Conservation (phyloP, 2,888 invertebrate species). For the Caenorhabditis imperialis region DNA sequence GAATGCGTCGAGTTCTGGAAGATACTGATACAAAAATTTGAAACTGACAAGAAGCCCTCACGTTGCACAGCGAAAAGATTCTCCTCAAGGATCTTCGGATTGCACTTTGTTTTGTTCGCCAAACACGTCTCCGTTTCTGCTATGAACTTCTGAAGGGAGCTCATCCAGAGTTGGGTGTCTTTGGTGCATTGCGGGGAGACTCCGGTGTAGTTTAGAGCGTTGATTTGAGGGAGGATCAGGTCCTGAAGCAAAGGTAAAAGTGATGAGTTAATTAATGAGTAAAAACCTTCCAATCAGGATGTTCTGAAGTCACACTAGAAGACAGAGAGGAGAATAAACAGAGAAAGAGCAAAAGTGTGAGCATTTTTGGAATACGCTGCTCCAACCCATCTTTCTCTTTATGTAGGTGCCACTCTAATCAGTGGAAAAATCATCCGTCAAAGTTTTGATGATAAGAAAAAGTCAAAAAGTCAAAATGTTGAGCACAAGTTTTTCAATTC, state of each 20-base stretch:
- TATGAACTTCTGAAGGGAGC: conserved; percentile 12
- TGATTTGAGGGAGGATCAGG: conserved; percentile 13
- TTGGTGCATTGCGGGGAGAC: conserved; percentile 26
- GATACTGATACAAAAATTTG: not conserved
- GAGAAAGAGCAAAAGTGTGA: not conserved
- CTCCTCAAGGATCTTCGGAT: conserved; percentile 9
- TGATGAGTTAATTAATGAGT: not conserved
- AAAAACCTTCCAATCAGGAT: conserved; percentile 22
- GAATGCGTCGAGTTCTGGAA: conserved; percentile 38
- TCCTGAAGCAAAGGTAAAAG: conserved; percentile 15
- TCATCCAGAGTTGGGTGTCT: conserved; percentile 35
- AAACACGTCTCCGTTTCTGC: conserved; percentile 7
- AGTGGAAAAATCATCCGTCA: too few relatives aligned
- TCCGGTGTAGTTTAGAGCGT: conserved; percentile 28
- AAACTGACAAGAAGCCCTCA: not conserved
- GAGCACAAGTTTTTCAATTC: too few relatives aligned
- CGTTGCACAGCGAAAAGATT: conserved; percentile 32
- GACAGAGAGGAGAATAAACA: not conserved
- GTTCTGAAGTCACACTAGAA: too few relatives aligned
- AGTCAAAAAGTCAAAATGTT: too few relatives aligned
- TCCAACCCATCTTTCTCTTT: too few relatives aligned
- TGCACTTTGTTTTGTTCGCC: conserved; percentile 22
- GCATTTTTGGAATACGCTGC: too few relatives aligned
- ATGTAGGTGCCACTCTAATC: too few relatives aligned
- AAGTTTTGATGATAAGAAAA: too few relatives aligned